Conservation (phyloP, 2,113 vertebrate species). For the Pangasianodon hypophthalmus region DNA sequence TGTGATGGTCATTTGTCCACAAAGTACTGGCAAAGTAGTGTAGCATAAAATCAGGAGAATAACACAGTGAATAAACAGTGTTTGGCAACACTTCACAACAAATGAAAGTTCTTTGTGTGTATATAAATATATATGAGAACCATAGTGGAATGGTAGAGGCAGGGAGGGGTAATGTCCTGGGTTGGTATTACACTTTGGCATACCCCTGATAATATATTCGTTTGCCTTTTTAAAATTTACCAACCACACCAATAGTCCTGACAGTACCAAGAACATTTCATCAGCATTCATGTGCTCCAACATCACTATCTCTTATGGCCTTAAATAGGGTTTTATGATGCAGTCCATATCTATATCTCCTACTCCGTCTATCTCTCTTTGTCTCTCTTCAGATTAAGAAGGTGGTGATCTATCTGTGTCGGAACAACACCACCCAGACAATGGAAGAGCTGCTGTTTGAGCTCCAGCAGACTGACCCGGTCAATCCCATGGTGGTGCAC, state of each 20-base stretch:
- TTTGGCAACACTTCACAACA: neutral
- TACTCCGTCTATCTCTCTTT: neutral
- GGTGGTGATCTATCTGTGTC: constrained; percentile 93
- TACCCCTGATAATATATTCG: neutral
- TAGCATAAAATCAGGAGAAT: no score
- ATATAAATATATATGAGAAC: neutral
- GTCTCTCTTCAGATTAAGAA: constrained; percentile 86
- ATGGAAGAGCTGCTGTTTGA: constrained; percentile 98
- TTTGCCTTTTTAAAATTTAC: neutral
- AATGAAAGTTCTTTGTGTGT: neutral
- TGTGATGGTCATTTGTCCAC: no score
- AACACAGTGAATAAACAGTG: no score
- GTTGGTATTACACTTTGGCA: neutral
- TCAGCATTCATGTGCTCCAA: neutral
- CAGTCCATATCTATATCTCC: neutral
- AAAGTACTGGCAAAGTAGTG: no score
- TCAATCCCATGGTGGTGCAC: constrained; percentile 94
- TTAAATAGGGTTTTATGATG: neutral
- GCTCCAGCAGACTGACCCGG: constrained; percentile 95
- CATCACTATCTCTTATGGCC: neutral
- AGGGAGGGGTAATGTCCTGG: neutral
- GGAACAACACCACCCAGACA: constrained; percentile 95
- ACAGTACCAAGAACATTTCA: neutral
- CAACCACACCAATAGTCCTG: neutral
- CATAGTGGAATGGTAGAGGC: neutral